These are phyloP conservation scores for Homarus americanus DNA, from an alignment of 1,140 invertebrate genomes.

Conservation along the genomic window DNA sequence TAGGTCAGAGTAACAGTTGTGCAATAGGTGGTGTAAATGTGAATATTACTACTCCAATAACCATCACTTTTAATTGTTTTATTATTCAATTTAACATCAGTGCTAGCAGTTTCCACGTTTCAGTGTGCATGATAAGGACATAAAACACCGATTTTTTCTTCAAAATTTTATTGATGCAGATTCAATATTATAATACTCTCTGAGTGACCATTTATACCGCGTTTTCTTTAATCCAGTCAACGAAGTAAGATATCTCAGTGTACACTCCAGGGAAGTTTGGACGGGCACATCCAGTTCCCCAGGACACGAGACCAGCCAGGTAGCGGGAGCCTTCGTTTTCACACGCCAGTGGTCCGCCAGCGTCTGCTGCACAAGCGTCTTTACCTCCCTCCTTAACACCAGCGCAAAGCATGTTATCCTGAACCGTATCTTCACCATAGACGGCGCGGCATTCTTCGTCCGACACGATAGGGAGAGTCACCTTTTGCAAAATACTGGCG, in stretches of 20 bases:
- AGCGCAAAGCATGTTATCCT: slow-evolving; percentile 76
- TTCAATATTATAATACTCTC: not conserved
- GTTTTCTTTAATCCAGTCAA: slow-evolving; percentile 76
- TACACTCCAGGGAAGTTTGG: slow-evolving; percentile 79
- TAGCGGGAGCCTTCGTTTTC: slow-evolving; percentile 75
- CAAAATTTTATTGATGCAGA: no score
- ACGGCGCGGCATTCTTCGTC: slow-evolving; percentile 26
- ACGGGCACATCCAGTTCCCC: slow-evolving; percentile 78
- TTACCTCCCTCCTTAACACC: slow-evolving; percentile 77
- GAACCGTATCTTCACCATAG: slow-evolving; percentile 10
- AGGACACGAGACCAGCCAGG: slow-evolving; percentile 80
- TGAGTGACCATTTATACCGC: not conserved
- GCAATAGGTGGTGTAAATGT: no score
- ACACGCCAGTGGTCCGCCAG: slow-evolving; percentile 84
- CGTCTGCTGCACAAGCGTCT: slow-evolving; percentile 81
- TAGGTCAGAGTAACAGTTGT: no score
- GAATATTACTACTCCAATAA: no score
- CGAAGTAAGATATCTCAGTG: slow-evolving; percentile 77
- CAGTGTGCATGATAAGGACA: no score
- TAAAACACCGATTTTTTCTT: no score
- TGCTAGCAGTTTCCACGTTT: no score
- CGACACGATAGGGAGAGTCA: slow-evolving; percentile 49
- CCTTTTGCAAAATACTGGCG: slow-evolving; percentile 29
- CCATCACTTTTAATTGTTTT: no score
- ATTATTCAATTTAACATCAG: no score